These are phyloP conservation scores for Lacerta bilineata DNA, from an alignment of 2,797 vertebrate genomes.

Conservation along the genomic window DNA sequence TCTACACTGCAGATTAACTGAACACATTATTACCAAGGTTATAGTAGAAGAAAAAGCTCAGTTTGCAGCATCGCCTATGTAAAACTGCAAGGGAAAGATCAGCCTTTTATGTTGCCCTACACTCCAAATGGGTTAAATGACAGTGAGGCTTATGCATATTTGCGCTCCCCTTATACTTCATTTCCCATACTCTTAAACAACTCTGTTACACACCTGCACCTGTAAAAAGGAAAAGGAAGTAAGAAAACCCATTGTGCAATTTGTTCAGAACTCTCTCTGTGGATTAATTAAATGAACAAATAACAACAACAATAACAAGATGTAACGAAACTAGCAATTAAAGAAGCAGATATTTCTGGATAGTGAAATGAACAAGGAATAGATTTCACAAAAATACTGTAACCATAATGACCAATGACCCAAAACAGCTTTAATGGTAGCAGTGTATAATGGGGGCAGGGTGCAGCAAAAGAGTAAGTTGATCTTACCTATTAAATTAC, in stretches of 20 bases:
- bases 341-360: slow-evolving; percentile 52
- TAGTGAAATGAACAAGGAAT: slow-evolving; percentile 62
- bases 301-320: slow-evolving; percentile 21
- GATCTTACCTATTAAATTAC: slow-evolving; percentile 57
- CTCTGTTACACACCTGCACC: slow-evolving; percentile 50
- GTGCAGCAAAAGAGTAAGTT: not conserved
- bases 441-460: slow-evolving; percentile 23
- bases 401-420: slow-evolving; percentile 35
- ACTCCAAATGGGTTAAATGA: slow-evolving; percentile 71
- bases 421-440: slow-evolving; percentile 52
- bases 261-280: slow-evolving; percentile 48
- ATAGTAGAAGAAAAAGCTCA: slow-evolving; percentile 54
- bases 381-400: slow-evolving; percentile 41
- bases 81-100: slow-evolving; percentile 41
- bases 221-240: slow-evolving; percentile 52
- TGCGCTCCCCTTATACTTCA: slow-evolving; percentile 61
- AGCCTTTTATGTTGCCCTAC: slow-evolving; percentile 51
- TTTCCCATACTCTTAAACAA: slow-evolving; percentile 70
- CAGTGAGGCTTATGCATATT: slow-evolving; percentile 60
- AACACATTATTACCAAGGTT: slow-evolving; percentile 70
- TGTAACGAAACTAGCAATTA: slow-evolving; percentile 50
- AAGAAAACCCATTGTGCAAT: slow-evolving; percentile 50
- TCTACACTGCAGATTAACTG: slow-evolving; percentile 75
- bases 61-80: slow-evolving; percentile 47
- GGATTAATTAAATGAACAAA: slow-evolving; percentile 58